phyloP scores from a whole-genome alignment of 2,113 vertebrate genomes.

The Clarias gariepinus region DNA sequence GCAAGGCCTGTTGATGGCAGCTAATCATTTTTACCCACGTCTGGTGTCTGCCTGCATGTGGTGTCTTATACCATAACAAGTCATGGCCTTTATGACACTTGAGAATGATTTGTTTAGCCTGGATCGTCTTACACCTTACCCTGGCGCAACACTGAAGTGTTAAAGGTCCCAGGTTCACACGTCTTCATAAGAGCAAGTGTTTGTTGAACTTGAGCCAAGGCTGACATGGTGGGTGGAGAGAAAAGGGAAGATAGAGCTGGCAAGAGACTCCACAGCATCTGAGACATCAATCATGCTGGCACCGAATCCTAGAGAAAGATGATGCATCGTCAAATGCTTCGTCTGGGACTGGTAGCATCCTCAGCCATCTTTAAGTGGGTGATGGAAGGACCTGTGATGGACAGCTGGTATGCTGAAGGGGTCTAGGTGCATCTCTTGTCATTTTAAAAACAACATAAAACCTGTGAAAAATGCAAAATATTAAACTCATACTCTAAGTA shows the following conservation, averaged over 20 bases:
- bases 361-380: constrained; percentile 61
- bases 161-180: constrained; percentile 17
- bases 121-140: constrained; percentile 18
- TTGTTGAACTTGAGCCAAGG: constrained; percentile 30
- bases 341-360: constrained; percentile 51
- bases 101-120: constrained; percentile 26
- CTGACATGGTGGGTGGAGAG: constrained; percentile 27
- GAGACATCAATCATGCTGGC: constrained; percentile 44
- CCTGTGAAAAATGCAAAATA: background rate
- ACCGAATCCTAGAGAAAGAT: constrained; percentile 18
- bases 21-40: constrained; percentile 40
- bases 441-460: background rate
- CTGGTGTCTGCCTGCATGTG: background rate
- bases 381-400: constrained; percentile 39
- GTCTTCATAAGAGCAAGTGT: constrained; percentile 27
- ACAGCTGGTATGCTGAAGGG: constrained; percentile 42
- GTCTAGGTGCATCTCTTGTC: constrained; percentile 2
- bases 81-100: background rate
- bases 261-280: constrained; percentile 12
- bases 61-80: constrained; percentile 32
- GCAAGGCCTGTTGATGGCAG: background rate
- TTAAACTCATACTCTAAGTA: background rate
- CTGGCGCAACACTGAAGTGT: constrained; percentile 29
- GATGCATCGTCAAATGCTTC: constrained; percentile 39
- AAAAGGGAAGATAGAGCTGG: constrained; percentile 10